Evolutionary conservation across 2,113 vertebrate species (phyloP), one percentile per base, ranked within the genome.

Genomic region (Lota lota): DNA sequence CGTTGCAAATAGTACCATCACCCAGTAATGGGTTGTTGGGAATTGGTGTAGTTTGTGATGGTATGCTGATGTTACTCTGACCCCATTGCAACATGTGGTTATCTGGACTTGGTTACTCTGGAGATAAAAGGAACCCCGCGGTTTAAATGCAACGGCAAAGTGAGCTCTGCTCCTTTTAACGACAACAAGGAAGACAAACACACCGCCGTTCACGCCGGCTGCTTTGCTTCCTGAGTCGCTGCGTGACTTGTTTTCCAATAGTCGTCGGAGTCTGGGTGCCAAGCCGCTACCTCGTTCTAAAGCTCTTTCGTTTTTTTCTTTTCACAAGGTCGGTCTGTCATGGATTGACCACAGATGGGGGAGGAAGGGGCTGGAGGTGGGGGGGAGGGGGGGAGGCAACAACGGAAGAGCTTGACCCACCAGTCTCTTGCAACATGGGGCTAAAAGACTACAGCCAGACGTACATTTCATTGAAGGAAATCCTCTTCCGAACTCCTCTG

Each of bases 111-210:
- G 12, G 40, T 47, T 47, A 47, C 40, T 14, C 40, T 47, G 36
- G 63, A 74, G 69, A 72, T 81, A 40, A 81, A 76, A 85, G 74
- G 57, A 69, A 36, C 63, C 79, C 75, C n/a, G 20, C 61, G 66
- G 70, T 51, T 79, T 54, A 50, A 72, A 60, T 58, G 57, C 59
- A 65, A 57, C 58, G 36, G 58, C 51, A 62, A 64, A 77, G 69
- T 53, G 24, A 64, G 28, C 54, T 54, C 68, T 15, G 61, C 64
- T 60, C 18, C 70, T 82, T 75, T 47, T 47, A 47, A 14, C 40
- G 47, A 66, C 70, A 65, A 69, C 79, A 75, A 56, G 53, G 82
- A 69, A 85, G 84, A 81, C 79, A 74, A 79, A 83, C 83, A 76
- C 82, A 81, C 64, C 1, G 21, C 58, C 76, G 61, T 83, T 88